These are phyloP conservation scores for Drosophila punjabiensis DNA, from an alignment of 1,140 invertebrate species.

Conservation along the genomic window DNA sequence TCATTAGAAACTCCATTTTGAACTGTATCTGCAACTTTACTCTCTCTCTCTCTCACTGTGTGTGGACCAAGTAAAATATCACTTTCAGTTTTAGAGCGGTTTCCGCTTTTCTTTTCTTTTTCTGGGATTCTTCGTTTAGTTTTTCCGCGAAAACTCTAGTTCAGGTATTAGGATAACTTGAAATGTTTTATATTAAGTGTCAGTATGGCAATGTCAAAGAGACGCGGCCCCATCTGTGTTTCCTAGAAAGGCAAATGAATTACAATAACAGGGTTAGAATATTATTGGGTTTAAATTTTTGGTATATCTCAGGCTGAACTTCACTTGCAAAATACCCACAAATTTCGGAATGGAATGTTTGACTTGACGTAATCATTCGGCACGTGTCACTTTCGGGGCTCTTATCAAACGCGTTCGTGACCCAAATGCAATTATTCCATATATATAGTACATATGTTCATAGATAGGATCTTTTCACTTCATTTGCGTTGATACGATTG, in stretches of 20 bases:
- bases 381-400: slow-evolving; percentile 17
- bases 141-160: slow-evolving; percentile 21
- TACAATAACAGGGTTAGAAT: slow-evolving; percentile 18
- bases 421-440: slow-evolving; percentile 19
- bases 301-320: slow-evolving; percentile 22
- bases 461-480: slow-evolving; percentile 31
- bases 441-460: background rate
- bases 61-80: slow-evolving; percentile 15
- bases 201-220: slow-evolving; percentile 83
- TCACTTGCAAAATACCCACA: slow-evolving; percentile 56
- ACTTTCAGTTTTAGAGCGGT: slow-evolving; percentile 19
- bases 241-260: slow-evolving; percentile 66
- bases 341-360: slow-evolving; percentile 10
- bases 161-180: slow-evolving; percentile 54
- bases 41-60: no score
- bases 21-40: slow-evolving; percentile 23
- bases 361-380: slow-evolving; percentile 3
- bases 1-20: slow-evolving; percentile 83
- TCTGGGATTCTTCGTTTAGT: slow-evolving; percentile 36
- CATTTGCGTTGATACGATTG: background rate
- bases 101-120: slow-evolving; percentile 2
- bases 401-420: slow-evolving; percentile 35
- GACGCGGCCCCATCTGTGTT: slow-evolving; percentile 74
- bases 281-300: background rate
- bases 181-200: slow-evolving; percentile 76